Conservation (phyloP, 1,140 invertebrate species). For the Drosophila bifasciata region DNA sequence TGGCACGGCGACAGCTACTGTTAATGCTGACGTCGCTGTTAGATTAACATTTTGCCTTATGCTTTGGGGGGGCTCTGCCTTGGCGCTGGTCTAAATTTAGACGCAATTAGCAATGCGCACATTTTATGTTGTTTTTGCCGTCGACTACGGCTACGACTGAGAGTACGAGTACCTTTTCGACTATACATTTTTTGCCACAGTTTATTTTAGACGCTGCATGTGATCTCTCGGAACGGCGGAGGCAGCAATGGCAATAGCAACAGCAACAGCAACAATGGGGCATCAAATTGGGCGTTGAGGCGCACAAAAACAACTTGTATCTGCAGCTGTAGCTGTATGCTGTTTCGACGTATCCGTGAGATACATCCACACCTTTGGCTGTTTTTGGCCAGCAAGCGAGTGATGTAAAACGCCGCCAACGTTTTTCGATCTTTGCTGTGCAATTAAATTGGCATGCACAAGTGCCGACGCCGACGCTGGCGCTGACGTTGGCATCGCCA, state of each 20-base stretch:
- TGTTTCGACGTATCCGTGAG: slow-evolving; percentile 41
- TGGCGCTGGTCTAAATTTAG: slow-evolving; percentile 64
- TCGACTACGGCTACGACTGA: not conserved
- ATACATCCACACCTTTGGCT: slow-evolving; percentile 80
- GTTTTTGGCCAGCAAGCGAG: slow-evolving; percentile 71
- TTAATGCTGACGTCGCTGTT: slow-evolving; percentile 32
- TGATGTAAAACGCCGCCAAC: slow-evolving; percentile 63
- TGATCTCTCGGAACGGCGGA: slow-evolving; percentile 33
- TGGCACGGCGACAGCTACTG: slow-evolving; percentile 29
- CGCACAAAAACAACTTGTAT: slow-evolving; percentile 49
- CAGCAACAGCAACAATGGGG: slow-evolving; percentile 41
- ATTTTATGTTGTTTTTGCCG: slow-evolving; percentile 59
- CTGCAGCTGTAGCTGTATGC: slow-evolving; percentile 18
- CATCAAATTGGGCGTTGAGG: slow-evolving; percentile 59
- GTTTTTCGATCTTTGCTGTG: slow-evolving; percentile 58
- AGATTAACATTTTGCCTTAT: slow-evolving; percentile 24
- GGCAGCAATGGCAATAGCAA: slow-evolving; percentile 14
- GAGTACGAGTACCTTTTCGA: slow-evolving; percentile 23
- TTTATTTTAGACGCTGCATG: slow-evolving; percentile 81
- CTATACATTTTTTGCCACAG: slow-evolving; percentile 79
- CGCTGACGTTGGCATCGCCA: not conserved
- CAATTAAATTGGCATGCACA: slow-evolving; percentile 82
- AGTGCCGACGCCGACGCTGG: slow-evolving; percentile 57
- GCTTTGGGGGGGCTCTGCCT: slow-evolving; percentile 25
- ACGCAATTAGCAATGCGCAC: slow-evolving; percentile 81